These are phyloP conservation scores for Falco rusticolus DNA, from an alignment of 2,797 vertebrate species.

Conservation along the genomic window DNA sequence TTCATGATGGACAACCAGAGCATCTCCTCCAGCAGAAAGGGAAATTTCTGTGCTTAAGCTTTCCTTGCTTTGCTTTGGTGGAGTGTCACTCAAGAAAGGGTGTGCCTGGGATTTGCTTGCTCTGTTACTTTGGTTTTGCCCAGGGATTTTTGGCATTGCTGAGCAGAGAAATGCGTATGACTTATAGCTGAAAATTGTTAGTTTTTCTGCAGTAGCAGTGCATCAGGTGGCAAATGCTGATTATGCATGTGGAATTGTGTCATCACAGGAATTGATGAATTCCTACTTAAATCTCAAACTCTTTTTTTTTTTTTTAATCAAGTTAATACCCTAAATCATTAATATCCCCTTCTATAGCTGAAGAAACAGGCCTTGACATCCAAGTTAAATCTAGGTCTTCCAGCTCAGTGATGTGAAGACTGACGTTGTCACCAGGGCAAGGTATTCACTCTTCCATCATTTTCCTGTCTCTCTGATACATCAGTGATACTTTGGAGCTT, in stretches of 20 bases:
- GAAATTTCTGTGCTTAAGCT: background rate
- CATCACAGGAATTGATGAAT: background rate
- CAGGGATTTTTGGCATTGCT: background rate
- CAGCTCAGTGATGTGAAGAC: background rate
- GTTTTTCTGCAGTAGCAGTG: background rate
- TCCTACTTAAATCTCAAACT: background rate
- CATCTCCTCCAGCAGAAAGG: background rate
- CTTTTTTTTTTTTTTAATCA: background rate
- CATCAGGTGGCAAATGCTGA: background rate
- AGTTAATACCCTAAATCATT: slow-evolving; percentile 20
- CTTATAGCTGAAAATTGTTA: background rate
- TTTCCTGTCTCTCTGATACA: background rate
- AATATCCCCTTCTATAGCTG: background rate
- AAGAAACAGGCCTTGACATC: background rate
- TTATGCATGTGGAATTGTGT: background rate
- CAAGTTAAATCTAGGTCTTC: background rate
- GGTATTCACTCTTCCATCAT: background rate
- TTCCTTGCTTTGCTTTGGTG: background rate
- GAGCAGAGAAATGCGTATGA: background rate
- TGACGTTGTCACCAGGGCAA: background rate
- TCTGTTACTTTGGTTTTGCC: background rate
- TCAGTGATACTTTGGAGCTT: background rate
- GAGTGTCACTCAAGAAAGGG: background rate
- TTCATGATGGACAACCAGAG: background rate
- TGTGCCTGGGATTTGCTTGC: background rate